Base-by-base conservation (phyloP, 1,140 invertebrate genomes). In the Trigoniulus corallinus region DNA sequence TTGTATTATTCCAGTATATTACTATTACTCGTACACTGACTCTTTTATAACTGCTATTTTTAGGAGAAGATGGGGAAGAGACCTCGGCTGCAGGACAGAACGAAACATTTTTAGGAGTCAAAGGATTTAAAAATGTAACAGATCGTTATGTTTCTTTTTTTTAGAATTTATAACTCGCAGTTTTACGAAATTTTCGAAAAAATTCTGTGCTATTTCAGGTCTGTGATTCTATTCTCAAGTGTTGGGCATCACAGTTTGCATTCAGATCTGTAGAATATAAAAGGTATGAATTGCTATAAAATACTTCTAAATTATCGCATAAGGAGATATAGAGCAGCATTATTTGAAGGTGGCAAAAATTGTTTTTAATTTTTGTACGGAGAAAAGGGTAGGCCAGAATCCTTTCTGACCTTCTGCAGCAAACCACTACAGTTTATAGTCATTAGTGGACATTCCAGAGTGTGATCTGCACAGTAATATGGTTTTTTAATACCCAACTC, bases 61-160 rank as follows among this genome's bases (percentile, higher is more conserved):
- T 34, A 34, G 29, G 64, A 2, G 84, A 88, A 70, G 84, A 89
- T 65, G 77, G 78, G 3, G 73, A 77, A 49, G 81, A 81, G 59
- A 74, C 62, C 7, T 88, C 84, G 0, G 77, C 81, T 2, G 85
- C 86, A n/a, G 86, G 86, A 21, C 85, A 89, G 69, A 83, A 88
- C 65, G 75, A 77, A 40, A 87, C 82, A 0, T 74, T 79, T 53
- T 65, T 89, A 1, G 81, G 82, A 2, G 72, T 82, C 27, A 62
- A 63, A 23, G 67, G 61, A 12, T 59, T 67, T 26, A 34, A 54
- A 18, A 64, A 67, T 2, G 65, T 51, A 47, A 50, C 26, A 22
- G 12, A 12, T 39, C 12, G 12, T 18, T 12, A 39, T 39, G 12
- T 13, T 24, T 21, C 18, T 20, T 44, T 24, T 7, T 7, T 44